A percentile compares a stretch with the other conserved stretches of the same genome.
Conservation (phyloP, 1,140 invertebrate species). For the Papilio xuthus region DNA sequence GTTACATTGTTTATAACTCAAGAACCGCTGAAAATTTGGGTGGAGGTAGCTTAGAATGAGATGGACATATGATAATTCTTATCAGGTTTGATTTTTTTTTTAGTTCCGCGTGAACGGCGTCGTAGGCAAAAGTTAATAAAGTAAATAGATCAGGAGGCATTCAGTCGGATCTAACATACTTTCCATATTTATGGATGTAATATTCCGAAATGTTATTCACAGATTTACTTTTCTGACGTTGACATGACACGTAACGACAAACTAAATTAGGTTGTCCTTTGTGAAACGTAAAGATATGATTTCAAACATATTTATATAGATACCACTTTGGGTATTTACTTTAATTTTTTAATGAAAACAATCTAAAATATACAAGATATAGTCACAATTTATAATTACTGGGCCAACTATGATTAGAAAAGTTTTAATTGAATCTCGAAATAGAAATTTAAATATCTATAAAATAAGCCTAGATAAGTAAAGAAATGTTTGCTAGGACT, state of each 20-base stretch:
- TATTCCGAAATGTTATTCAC: not conserved
- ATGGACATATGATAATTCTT: too few relatives aligned
- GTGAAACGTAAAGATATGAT: not conserved
- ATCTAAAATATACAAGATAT: not conserved
- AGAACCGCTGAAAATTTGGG: too few relatives aligned
- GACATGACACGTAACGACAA: not conserved
- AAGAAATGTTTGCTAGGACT: too few relatives aligned
- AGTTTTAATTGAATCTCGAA: not conserved
- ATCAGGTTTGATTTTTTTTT: too few relatives aligned
- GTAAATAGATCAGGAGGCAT: constrained; percentile 3
- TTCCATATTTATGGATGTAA: constrained; percentile 7
- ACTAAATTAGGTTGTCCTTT: not conserved
- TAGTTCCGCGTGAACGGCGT: too few relatives aligned
- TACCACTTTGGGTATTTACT: too few relatives aligned
- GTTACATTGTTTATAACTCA: too few relatives aligned
- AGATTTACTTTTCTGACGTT: not conserved
- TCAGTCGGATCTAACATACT: not conserved
- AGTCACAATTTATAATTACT: not conserved
- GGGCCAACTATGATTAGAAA: not conserved
- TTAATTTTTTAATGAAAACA: not conserved
- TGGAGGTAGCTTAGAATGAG: too few relatives aligned
- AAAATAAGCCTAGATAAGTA: not conserved
- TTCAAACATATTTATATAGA: not conserved
- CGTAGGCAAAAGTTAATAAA: not conserved
- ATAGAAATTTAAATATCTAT: not conserved